phyloP scores from a whole-genome alignment of 2,797 vertebrate species.

The Antennarius maculatus region DNA sequence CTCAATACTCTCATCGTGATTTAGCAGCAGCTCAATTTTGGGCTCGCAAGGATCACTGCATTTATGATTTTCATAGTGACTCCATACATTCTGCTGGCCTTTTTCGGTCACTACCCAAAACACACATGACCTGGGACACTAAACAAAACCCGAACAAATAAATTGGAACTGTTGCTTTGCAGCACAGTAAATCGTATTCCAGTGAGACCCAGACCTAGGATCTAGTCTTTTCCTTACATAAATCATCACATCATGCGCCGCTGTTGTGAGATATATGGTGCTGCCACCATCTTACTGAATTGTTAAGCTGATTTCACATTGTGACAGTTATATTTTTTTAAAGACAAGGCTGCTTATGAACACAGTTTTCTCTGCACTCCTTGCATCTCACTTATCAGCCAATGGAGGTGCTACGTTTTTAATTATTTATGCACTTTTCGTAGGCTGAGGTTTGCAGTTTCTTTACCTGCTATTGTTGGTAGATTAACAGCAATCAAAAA shows the following conservation, averaged over 20 bases:
- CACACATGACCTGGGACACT: constrained; percentile 31
- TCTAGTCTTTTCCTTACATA: constrained; percentile 16
- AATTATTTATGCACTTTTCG: constrained; percentile 30
- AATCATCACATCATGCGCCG: constrained; percentile 5
- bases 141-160: constrained; percentile 18
- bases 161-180: constrained; percentile 14
- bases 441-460: constrained; percentile 12
- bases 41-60: constrained; percentile 27
- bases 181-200: not conserved
- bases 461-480: constrained; percentile 11
- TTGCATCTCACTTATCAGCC: constrained; percentile 25
- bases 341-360: constrained; percentile 17
- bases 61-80: constrained; percentile 29
- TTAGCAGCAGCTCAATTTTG: constrained; percentile 26
- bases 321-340: constrained; percentile 7
- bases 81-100: constrained; percentile 28
- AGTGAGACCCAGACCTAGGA: not conserved
- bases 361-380: not conserved
- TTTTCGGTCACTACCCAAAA: constrained; percentile 45
- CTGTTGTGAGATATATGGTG: not conserved
- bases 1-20: constrained; percentile 28
- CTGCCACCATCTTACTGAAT: constrained; percentile 5
- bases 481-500: not conserved
- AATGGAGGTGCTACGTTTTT: constrained; percentile 12
- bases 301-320: constrained; percentile 3